A percentile compares a stretch with the other conserved stretches of the same genome.
These are phyloP conservation scores for Rhea pennata DNA, from an alignment of 2,113 vertebrate species.

Conservation along the genomic window DNA sequence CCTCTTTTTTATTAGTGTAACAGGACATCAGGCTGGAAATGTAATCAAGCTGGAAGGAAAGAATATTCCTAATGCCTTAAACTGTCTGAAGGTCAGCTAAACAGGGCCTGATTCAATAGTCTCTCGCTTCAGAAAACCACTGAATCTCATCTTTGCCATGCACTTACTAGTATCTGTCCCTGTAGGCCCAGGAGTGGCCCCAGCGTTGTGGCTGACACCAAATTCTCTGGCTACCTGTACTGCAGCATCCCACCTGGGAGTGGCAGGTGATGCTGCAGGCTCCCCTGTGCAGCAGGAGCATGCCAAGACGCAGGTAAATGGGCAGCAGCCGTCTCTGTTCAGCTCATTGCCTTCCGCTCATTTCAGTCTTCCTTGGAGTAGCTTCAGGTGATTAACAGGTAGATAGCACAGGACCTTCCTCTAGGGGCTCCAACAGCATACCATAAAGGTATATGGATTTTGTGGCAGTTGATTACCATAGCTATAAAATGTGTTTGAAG, in stretches of 20 bases:
- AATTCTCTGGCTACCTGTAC: not conserved
- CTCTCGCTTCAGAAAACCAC: not conserved
- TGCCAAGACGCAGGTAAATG: fast-evolving
- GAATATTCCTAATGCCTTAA: not conserved
- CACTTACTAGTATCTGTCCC: not conserved
- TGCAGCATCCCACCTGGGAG: not conserved
- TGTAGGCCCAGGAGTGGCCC: not conserved
- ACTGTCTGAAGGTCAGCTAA: not conserved
- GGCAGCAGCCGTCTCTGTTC: not conserved
- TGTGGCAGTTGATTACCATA: not conserved
- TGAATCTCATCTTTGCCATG: not conserved
- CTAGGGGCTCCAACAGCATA: not conserved
- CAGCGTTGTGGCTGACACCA: not conserved
- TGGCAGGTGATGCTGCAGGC: not conserved
- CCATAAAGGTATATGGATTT: not conserved
- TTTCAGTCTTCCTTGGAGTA: not conserved
- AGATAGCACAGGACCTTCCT: not conserved
- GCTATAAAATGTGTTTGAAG: not conserved
- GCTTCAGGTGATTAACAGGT: not conserved
- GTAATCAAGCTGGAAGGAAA: not conserved
- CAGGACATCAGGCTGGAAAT: not conserved
- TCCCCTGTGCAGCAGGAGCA: fast-evolving
- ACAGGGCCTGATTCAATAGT: not conserved
- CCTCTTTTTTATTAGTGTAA: not conserved
- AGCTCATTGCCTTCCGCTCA: not conserved